Evolutionary conservation across 30 jellyfish, hydroid and myxozoan species (phyloP), one percentile per base, ranked within the genome.

Genomic region (Mastigias papua): DNA sequence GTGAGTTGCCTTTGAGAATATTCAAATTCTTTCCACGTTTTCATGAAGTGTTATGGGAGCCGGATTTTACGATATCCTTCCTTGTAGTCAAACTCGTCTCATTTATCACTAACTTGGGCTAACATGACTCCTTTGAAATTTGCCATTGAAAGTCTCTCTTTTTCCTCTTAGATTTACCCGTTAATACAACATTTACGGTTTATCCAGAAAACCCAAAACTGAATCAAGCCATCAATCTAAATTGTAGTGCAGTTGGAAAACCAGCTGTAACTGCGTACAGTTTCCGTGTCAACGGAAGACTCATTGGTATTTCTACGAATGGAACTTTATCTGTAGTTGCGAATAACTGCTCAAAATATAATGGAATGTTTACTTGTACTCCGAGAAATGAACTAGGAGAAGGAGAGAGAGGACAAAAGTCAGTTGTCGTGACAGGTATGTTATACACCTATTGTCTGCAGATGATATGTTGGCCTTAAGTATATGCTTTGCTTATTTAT

Each of bases 201-300:
- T 22, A 48, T 1, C 76, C 76, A 16, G 25, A 62, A 49, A 9
- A 23, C 23, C 76, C 32, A 9, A 32, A 50, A 31, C 9, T 57
- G 63, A 51, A 76, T 60, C 46, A 30, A 51, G 54, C 0, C 32
- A 26, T 76, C 42, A 4, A 25, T 13, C 75, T 76, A 34, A 76
- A 37, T 26, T 76, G 87, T 63, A 48, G 19, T 22, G 87, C 87
- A 0, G 34, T 29, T 19, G 87, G 87, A 19, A 31, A 28, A 29
- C 87, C 87, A 16, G 35, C 54, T 6, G 87, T 76, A 16, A n/a
- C 64, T 3, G 54, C 23, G 34, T 76, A 76, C 35, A 32, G 87
- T 23, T 76, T 76, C 76, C 54, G 29, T 42, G 32, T 76, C 46
- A 57, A 77, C 30, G 78, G 32, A 0, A 0, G n/a, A 7, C 57